Base-by-base conservation (phyloP, 2,888 invertebrate species). In the Dermolepida albohirtum region DNA sequence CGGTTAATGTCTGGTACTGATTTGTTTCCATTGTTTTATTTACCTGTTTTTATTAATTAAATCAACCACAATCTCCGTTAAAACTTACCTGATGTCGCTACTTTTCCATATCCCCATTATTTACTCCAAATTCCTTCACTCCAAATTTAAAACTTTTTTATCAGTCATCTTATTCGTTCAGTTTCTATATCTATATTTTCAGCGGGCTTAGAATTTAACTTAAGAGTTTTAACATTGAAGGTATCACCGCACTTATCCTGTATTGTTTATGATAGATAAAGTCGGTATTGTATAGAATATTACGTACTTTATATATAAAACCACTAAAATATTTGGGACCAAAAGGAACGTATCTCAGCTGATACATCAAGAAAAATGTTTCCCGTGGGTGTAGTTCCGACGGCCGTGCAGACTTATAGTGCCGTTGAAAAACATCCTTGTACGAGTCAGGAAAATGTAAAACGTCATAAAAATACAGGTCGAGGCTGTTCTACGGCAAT, bases 311-410 rank as follows among this genome's bases (percentile, higher is more conserved):
- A 17, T 72, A 73, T 73, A 75, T 74, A 76, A 75, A 76, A 73
- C 74, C 73, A 70, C 73, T 75, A 71, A 76, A 76, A 78, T 78
- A 78, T 77, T 76, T 76, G 74, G 68, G 66, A 72, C 71, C 73
- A 73, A 74, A 73, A 29, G 73, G 70, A 74, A 73, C 74, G 75
- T 78, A 79, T 78, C 78, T 77, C 76, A 74, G 75, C 73, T 76
- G 77, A 77, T 78, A 77, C 77, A 77, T 78, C 77, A 78, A 78
- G 78, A 79, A 77, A 78, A 78, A 79, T 78, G 74, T 74, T 74
- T 73, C 76, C 71, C 77, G 67, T 71, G 78, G 78, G 79, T 77
- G 76, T 72, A 75, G 74, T 79, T 78, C 74, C 73, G 70, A 71
- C 74, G 72, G 74, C 73, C 72, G 70, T 72, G 70, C 72, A 71